Conservation (phyloP, 2,113 vertebrate genomes). For the Cathartes aura region DNA sequence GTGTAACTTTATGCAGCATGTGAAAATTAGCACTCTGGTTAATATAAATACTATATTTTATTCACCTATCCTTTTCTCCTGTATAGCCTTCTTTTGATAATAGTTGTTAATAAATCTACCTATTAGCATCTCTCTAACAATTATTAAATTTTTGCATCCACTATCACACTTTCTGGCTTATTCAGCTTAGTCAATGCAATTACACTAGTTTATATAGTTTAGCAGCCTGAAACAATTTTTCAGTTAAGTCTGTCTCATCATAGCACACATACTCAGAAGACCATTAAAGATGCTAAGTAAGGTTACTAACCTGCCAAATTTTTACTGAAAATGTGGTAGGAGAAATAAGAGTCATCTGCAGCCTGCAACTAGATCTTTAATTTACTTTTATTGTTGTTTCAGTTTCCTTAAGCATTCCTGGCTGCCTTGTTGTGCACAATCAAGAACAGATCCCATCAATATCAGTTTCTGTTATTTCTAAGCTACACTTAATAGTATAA, state of each 20-base stretch:
- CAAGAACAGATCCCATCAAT: constrained; percentile 54
- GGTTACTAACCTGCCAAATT: constrained; percentile 31
- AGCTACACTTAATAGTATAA: constrained; percentile 22
- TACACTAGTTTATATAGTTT: not conserved
- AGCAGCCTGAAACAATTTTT: not conserved
- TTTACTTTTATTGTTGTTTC: constrained; percentile 57
- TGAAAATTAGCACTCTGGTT: not conserved
- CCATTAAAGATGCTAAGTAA: constrained; percentile 8
- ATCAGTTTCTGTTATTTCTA: constrained; percentile 49
- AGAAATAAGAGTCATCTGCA: not conserved
- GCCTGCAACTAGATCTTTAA: constrained; percentile 37
- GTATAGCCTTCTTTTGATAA: not conserved
- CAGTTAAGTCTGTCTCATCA: not conserved
- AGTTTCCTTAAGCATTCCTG: constrained; percentile 44
- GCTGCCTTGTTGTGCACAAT: constrained; percentile 31
- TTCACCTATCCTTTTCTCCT: not conserved
- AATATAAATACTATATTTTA: not conserved
- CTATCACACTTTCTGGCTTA: not conserved
- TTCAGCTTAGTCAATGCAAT: not conserved
- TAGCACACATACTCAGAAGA: not conserved
- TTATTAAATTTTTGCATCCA: not conserved
- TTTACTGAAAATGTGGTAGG: constrained; percentile 26
- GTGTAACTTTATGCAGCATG: not conserved
- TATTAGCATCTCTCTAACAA: not conserved
- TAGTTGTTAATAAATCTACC: not conserved